Base-by-base conservation (phyloP, 2,113 vertebrate genomes). In the Urocynchramus pylzowi region DNA sequence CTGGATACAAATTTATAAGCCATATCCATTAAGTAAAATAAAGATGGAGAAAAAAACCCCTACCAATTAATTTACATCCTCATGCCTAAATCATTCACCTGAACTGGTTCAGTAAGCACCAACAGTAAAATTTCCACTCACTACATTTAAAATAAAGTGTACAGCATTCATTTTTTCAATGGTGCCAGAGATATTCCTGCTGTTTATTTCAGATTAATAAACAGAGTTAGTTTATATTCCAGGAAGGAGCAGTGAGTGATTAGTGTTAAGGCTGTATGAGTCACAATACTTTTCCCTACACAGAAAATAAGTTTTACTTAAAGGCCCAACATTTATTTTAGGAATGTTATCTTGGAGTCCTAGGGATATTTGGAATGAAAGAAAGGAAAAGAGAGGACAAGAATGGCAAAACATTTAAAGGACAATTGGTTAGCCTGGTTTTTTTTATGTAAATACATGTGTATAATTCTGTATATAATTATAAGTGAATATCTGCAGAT, bases 181-280 rank as follows among this genome's bases (percentile, higher is more conserved):
- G 28, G 33, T 85, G 75, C 68, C 75, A 88, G 67, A 65, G 52
- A 57, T 60, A 47, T 54, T 70, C 37, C 47, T 80, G 78, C 70
- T 83, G 52, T 83, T 78, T 88, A 30, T 56, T 89, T 86, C 60
- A 70, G 21, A 88, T 79, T 75, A 90, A 78, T 26, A 85, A 92
- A 87, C 24, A 74, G 24, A 80, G 89, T 44, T 44, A 20, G 11
- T 77, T 83, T 50, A 44, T 70, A 75, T 68, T 64, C 50, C 64
- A 78, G 63, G 35, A 95, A 84, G 54, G 15, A 77, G 59, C n/a
- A 63, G 19, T 24, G 17, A 84, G 14, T 10, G 24, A 59, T 77
- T 54, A 74, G n/a, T 54, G 42, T 14, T 56, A 78, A 75, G 28
- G 26, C 52, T 92, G 6, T 14, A 86, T 44, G 28, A 75, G 28